Conservation (phyloP, 2,113 vertebrate species). For the Mixornis gularis region DNA sequence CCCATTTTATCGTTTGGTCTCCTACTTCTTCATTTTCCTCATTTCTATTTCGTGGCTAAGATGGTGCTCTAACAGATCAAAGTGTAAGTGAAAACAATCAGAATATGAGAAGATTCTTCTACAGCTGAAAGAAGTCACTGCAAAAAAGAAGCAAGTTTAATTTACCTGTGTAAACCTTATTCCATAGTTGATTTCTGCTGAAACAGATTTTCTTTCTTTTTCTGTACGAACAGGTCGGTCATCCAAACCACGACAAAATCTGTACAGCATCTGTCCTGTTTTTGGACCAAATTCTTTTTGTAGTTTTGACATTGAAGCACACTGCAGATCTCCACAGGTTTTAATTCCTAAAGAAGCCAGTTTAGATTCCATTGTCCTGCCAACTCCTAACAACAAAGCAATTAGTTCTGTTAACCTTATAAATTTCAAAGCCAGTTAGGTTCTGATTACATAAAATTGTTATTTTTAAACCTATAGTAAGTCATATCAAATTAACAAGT, state of each 20-base stretch:
- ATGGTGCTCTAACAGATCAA: slow-evolving; percentile 38
- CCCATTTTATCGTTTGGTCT: slow-evolving; percentile 29
- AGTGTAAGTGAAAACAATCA: slow-evolving; percentile 38
- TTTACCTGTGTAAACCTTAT: slow-evolving; percentile 91
- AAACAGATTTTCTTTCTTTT: slow-evolving; percentile 94
- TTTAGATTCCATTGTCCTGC: slow-evolving; percentile 88
- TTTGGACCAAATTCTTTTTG: slow-evolving; percentile 95
- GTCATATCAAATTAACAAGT: not conserved
- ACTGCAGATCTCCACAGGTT: slow-evolving; percentile 92
- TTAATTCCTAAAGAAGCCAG: slow-evolving; percentile 84
- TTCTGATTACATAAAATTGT: not conserved
- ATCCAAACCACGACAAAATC: slow-evolving; percentile 93
- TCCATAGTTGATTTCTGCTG: slow-evolving; percentile 98
- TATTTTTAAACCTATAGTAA: not conserved
- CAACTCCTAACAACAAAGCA: slow-evolving; percentile 81
- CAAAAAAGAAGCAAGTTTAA: not conserved
- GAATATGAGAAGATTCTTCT: slow-evolving; percentile 1
- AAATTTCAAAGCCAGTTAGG: not conserved
- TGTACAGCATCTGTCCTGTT: slow-evolving; percentile 92
- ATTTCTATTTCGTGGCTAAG: slow-evolving; percentile 28
- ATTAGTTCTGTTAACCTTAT: not conserved
- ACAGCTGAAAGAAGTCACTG: not conserved
- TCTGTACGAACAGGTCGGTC: slow-evolving; percentile 91
- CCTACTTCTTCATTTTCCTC: slow-evolving; percentile 39
- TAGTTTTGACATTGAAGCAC: slow-evolving; percentile 86